Base-by-base conservation (phyloP, 2,113 vertebrate species). In the Xiphophorus hellerii region DNA sequence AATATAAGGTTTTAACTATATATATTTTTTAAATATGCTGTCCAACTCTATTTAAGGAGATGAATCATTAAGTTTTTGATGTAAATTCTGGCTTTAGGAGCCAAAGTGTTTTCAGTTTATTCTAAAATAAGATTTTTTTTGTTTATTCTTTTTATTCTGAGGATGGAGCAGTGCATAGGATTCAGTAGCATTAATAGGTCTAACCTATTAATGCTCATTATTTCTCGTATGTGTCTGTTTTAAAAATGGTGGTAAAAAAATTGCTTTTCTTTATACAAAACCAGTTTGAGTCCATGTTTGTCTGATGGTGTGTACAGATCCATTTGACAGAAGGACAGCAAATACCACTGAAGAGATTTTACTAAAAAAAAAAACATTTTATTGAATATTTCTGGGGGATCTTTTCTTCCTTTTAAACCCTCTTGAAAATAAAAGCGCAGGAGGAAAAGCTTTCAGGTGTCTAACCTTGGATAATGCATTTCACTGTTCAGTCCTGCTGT, bases 281-380 rank as follows among this genome's bases (percentile, higher is more conserved):
- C 31, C 62, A 25, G 29, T 37, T 22, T 3, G 58, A 62, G 58
- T 70, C 73, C 70, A 80, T 73, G 51, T 37, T 63, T 76, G 51
- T 66, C 74, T 37, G 44, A 74, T 58, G 78, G 72, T 51, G 54
- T 77, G 10, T 58, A 69, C 76, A 64, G 22, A 31, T 76, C 61
- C 71, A 67, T 71, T 75, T 39, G 83, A 74, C 58, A 69, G 78
- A 76, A 27, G n/a, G 35, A 78, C 67, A 35, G 71, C 54, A 84
- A 89, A 84, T 87, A 87, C n/a, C 61, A 76, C 63, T 68, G 77
- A n/a, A 74, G 78, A 79, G 20, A 58, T 79, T 83, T 70, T 12
- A 51, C 4, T 69, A 9, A 1, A 8, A 65, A 60, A 28, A 13
- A 11, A 37, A 37, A n/a, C 3, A 48, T 20, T 48, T 74, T 62